phyloP scores from a whole-genome alignment of 2,797 vertebrate genomes.

The Xenopus petersii region DNA sequence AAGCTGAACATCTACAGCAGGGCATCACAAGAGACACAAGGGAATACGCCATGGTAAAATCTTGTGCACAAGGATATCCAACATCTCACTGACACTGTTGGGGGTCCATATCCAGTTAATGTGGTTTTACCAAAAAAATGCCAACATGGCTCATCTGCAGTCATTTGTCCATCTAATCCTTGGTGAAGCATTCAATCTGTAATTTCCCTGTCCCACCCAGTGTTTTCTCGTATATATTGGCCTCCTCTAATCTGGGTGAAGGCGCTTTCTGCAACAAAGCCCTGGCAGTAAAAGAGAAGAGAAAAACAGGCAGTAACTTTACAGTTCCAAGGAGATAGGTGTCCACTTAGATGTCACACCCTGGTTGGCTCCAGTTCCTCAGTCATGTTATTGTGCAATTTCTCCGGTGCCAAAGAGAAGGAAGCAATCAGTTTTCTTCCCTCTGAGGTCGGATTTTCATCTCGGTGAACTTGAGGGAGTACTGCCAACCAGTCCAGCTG shows the following conservation, averaged over 20 bases:
- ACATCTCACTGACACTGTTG: not conserved
- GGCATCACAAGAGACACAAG: constrained; percentile 8
- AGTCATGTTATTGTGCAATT: not conserved
- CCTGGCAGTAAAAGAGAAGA: not conserved
- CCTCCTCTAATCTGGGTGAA: no score
- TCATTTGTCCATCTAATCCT: no score
- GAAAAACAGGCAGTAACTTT: not conserved
- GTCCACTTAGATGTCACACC: not conserved
- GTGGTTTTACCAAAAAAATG: not conserved
- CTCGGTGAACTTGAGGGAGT: constrained; percentile 94
- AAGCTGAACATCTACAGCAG: not conserved
- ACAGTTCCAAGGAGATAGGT: not conserved
- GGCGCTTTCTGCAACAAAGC: not conserved
- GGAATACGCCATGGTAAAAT: not conserved
- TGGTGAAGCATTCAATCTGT: no score
- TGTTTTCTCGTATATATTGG: no score
- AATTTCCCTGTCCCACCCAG: no score
- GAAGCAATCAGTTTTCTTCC: constrained; percentile 70
- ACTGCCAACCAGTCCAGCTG: constrained; percentile 97
- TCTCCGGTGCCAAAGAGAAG: not conserved
- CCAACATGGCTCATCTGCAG: no score
- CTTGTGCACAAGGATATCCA: not conserved
- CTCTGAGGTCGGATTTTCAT: constrained; percentile 91
- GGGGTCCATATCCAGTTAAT: not conserved
- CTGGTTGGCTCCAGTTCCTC: not conserved